Percentiles rank a stretch among this genome's conserved stretches.
These are phyloP conservation scores for Piaya cayana DNA, from an alignment of 2,113 vertebrate species.

Conservation along the genomic window DNA sequence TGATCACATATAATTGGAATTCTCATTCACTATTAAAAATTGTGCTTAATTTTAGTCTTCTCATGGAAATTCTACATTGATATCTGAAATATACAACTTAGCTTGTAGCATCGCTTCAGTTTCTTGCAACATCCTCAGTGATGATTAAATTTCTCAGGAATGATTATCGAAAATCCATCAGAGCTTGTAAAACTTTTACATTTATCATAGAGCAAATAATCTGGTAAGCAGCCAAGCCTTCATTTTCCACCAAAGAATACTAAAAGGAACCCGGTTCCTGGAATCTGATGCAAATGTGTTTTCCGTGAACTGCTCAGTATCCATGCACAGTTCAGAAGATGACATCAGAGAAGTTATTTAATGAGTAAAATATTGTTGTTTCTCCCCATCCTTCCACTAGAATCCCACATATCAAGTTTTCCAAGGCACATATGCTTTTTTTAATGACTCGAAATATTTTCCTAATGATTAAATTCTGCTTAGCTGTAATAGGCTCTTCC, in stretches of 20 bases:
- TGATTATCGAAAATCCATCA: constrained; percentile 50
- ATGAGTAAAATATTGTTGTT: constrained; percentile 60
- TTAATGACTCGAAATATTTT: constrained; percentile 62
- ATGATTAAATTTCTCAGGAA: constrained; percentile 74
- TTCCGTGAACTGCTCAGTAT: constrained; percentile 31
- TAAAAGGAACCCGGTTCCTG: constrained; percentile 35
- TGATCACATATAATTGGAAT: background rate
- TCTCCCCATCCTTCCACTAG: background rate
- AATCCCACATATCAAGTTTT: constrained; percentile 53
- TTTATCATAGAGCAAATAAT: constrained; percentile 63
- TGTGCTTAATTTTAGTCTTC: background rate
- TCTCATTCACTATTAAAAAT: background rate
- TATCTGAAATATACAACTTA: background rate
- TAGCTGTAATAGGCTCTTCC: background rate
- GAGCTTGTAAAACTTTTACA: constrained; percentile 60
- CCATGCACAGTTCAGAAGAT: background rate
- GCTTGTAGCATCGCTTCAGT: constrained; percentile 55
- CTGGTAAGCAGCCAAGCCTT: constrained; percentile 68
- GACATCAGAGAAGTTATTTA: constrained; percentile 30
- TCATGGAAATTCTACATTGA: background rate
- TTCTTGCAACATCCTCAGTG: constrained; percentile 60
- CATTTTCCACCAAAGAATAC: constrained; percentile 64
- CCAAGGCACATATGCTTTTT: constrained; percentile 24
- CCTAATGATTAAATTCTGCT: constrained; percentile 48
- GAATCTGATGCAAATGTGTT: constrained; percentile 56